Evolutionary conservation across 2,797 vertebrate species (phyloP).

Genomic region (Cryptoblepharus egeriae): DNA sequence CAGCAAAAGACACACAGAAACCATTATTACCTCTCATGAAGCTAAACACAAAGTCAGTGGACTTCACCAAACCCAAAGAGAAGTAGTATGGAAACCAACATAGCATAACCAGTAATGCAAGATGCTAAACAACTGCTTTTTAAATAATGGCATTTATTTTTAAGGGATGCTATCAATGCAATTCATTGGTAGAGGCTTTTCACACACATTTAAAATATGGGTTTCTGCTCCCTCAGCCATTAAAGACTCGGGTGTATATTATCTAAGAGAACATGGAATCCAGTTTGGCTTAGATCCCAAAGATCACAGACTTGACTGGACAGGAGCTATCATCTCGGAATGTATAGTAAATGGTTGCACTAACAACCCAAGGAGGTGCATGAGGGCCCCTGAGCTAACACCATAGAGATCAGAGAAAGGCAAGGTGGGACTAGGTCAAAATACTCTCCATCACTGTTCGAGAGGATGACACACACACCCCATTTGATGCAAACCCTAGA

Average conservation of each 20-base stretch:
- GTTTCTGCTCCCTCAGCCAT: not conserved
- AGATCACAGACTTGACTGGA: not conserved
- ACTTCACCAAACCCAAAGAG: not conserved
- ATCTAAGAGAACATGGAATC: not conserved
- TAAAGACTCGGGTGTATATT: not conserved
- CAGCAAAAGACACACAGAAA: not conserved
- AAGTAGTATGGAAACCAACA: not conserved
- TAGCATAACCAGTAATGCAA: not conserved
- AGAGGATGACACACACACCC: not conserved
- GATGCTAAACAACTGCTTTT: not conserved
- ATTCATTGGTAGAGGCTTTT: not conserved
- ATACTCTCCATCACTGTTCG: not conserved
- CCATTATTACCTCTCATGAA: not conserved
- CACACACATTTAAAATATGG: not conserved
- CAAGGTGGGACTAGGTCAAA: not conserved
- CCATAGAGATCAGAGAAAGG: not conserved
- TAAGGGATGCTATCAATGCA: not conserved
- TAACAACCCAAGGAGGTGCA: not conserved
- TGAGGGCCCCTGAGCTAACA: not conserved
- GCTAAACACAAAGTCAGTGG: not conserved
- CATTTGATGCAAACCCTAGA: fast-evolving
- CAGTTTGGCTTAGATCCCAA: not conserved
- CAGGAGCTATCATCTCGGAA: not conserved
- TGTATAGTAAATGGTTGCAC: not conserved
- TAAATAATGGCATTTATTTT: conserved; percentile 3